These are phyloP conservation scores for Drosophila atripex DNA, from an alignment of 2,888 invertebrate species.

Conservation along the genomic window DNA sequence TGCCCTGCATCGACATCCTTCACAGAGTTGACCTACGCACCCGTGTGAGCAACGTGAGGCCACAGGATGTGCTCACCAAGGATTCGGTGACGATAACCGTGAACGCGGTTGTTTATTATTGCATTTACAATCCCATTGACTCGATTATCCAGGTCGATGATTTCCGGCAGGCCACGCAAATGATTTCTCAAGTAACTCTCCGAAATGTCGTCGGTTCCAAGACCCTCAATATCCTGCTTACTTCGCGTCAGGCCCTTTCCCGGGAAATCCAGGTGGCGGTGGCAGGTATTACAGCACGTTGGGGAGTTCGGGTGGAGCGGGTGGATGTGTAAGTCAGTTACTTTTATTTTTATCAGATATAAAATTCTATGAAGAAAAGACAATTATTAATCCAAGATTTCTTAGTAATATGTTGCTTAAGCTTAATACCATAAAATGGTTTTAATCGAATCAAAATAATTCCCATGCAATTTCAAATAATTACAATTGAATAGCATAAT, in stretches of 20 bases:
- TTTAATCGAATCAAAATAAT: no score
- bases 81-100: constrained; percentile 96
- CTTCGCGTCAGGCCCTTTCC: constrained; percentile 94
- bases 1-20: constrained; percentile 87
- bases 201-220: constrained; percentile 96
- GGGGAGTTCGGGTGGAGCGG: constrained; percentile 95
- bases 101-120: constrained; percentile 93
- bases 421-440: no score
- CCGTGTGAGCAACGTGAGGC: constrained; percentile 86
- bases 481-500: not conserved
- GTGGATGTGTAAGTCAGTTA: constrained; percentile 90
- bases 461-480: not conserved
- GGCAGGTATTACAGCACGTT: constrained; percentile 93
- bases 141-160: constrained; percentile 88
- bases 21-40: constrained; percentile 86
- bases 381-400: no score
- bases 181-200: constrained; percentile 92
- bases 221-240: constrained; percentile 94
- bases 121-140: constrained; percentile 89
- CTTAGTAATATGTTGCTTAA: no score
- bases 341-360: not conserved
- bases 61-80: constrained; percentile 90
- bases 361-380: no score
- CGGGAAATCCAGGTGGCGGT: constrained; percentile 92
- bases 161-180: constrained; percentile 87